Percentiles rank a stretch among this genome's conserved stretches.
These are phyloP conservation scores for Apostichopus parvimensis DNA, from an alignment of 35 echinoderm and acorn worm species.

Conservation along the genomic window DNA sequence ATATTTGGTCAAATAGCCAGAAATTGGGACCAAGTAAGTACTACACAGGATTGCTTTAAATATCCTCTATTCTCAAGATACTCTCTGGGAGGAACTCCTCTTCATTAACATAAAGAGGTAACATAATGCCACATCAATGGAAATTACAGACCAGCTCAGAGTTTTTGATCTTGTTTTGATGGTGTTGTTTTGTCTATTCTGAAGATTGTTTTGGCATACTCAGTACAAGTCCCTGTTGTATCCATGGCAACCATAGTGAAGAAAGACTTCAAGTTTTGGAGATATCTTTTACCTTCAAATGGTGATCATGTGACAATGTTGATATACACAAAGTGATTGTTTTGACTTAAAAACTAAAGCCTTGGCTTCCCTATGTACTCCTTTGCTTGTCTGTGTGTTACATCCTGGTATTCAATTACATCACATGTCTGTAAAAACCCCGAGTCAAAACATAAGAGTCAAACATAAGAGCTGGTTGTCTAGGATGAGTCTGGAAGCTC, in stretches of 20 bases:
- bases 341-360: not conserved
- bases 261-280: not conserved
- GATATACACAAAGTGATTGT: conserved; percentile 8
- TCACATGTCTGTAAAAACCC: too few relatives aligned
- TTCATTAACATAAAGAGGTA: not conserved
- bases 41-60: too few relatives aligned
- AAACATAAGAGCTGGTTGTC: not conserved
- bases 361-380: not conserved
- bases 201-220: not conserved
- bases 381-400: not conserved
- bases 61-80: too few relatives aligned
- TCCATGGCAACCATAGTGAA: not conserved
- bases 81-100: too few relatives aligned
- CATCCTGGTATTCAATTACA: not conserved
- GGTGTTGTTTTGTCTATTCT: not conserved
- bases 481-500: not conserved
- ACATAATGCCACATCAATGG: not conserved
- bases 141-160: not conserved
- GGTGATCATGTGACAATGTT: conserved; percentile 22
- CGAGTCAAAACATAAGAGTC: not conserved
- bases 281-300: not conserved
- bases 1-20: too few relatives aligned
- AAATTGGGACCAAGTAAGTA: too few relatives aligned
- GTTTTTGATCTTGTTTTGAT: not conserved
- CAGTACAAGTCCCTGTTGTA: not conserved